Evolutionary conservation across 2,797 vertebrate species (phyloP), one percentile per base, ranked within the genome.

Genomic region (Chaunax sp.): DNA sequence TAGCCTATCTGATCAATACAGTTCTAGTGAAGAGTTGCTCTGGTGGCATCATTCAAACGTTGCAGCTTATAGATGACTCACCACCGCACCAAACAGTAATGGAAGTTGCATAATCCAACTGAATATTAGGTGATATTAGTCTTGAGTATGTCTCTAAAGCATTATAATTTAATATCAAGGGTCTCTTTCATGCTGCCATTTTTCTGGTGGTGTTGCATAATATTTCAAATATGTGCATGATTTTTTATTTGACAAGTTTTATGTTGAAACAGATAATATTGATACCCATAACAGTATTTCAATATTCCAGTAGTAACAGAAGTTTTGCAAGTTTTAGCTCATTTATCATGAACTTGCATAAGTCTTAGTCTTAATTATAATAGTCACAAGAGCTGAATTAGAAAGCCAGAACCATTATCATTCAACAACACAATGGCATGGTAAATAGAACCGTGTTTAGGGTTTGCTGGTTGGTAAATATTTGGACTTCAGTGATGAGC

Each of bases 1-100:
- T 47, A 68, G 60, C 49, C 46, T 1, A 15, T 72, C 35, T 41
- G 77, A 85, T 84, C 79, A 75, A 88, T 83, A 72, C 23, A 44
- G 61, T 25, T 59, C 60, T 33, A 47, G 59, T 56, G 52, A 64
- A 33, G 69, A 45, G 53, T 59, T 77, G 59, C 64, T 72, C 44
- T 70, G 76, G 58, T 68, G 75, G 52, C 72, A 59, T 76, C 53
- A 69, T 47, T 86, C 33, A 44, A 41, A 68, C 52, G 12, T 14
- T 56, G 18, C 40, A 62, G 66, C 55, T 65, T 35, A 47, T 43
- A 5, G 40, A 11, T 72, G 40, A 46, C 69, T 33, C 38, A 41
- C 22, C 55, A 53, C 45, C 49, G 43, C 15, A 46, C 16, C 35
- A 55, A 55, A 44, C 40, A 68, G 22, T 44, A 51, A 66, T 30